A percentile compares a stretch with the other conserved stretches of the same genome.
Conservation (phyloP, 2,888 invertebrate species). For the Brachyptera risi region DNA sequence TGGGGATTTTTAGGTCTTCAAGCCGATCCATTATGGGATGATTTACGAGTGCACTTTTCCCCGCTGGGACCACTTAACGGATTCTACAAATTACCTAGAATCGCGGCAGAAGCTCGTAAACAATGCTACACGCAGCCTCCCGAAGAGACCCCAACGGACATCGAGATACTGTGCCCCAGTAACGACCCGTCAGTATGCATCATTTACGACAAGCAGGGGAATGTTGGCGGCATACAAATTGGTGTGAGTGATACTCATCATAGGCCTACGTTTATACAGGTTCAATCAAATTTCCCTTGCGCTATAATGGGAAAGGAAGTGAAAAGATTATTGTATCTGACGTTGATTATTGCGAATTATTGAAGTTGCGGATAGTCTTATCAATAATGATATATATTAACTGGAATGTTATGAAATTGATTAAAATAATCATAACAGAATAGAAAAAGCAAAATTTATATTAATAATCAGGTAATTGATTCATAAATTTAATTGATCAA, state of each 20-base stretch:
- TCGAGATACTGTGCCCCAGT: constrained; percentile 40
- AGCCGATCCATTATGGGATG: neutral
- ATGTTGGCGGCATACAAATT: constrained; percentile 12
- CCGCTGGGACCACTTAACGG: neutral
- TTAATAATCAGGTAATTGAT: too few relatives aligned
- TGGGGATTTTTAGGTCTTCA: neutral
- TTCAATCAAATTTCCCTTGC: too few relatives aligned
- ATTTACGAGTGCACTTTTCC: neutral
- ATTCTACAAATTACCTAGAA: constrained; percentile 8
- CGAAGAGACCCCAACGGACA: neutral
- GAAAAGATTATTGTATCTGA: too few relatives aligned
- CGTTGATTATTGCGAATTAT: too few relatives aligned
- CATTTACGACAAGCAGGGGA: constrained; percentile 6
- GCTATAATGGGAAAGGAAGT: too few relatives aligned
- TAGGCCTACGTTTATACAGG: too few relatives aligned
- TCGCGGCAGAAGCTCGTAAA: neutral
- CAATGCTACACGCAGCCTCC: neutral
- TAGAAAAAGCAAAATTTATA: too few relatives aligned
- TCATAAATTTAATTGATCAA: too few relatives aligned
- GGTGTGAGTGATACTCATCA: constrained; percentile 11
- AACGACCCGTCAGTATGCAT: constrained; percentile 38
- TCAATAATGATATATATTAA: too few relatives aligned
- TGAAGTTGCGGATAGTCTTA: too few relatives aligned
- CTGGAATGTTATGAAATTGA: too few relatives aligned
- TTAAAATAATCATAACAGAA: too few relatives aligned